These are phyloP conservation scores for Zaprionus ghesquierei DNA, from an alignment of 1,140 invertebrate genomes.

Conservation along the genomic window DNA sequence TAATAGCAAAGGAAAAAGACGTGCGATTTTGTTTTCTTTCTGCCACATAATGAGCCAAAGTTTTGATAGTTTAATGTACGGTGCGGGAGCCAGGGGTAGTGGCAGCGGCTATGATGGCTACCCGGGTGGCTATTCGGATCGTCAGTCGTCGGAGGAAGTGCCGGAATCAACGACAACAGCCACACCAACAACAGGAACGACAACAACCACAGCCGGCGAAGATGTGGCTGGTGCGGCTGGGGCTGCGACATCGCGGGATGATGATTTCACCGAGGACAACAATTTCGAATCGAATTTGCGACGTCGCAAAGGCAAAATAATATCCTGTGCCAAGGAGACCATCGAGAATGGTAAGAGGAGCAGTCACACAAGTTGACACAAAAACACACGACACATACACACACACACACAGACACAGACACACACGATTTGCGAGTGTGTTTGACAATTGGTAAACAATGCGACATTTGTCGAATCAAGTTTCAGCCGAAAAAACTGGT, in stretches of 20 bases:
- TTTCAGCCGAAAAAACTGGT: not conserved
- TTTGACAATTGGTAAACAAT: not conserved
- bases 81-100: constrained; percentile 27
- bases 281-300: constrained; percentile 82
- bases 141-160: constrained; percentile 77
- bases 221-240: constrained; percentile 17
- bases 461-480: constrained; percentile 3
- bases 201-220: constrained; percentile 57
- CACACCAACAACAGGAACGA: constrained; percentile 37
- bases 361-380: constrained; percentile 2
- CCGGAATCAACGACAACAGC: constrained; percentile 59
- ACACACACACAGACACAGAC: not conserved
- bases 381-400: not conserved
- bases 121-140: constrained; percentile 42
- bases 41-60: constrained; percentile 75
- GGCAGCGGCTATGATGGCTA: constrained; percentile 7
- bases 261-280: constrained; percentile 79
- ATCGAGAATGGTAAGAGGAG: constrained; percentile 78
- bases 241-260: constrained; percentile 37
- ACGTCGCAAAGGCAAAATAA: constrained; percentile 82
- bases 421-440: not conserved
- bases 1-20: constrained; percentile 31
- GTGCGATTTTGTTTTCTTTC: constrained; percentile 27
- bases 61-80: constrained; percentile 72
- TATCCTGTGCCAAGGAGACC: constrained; percentile 82